Conservation (phyloP, 2,113 vertebrate genomes). For the Marmota monax region DNA sequence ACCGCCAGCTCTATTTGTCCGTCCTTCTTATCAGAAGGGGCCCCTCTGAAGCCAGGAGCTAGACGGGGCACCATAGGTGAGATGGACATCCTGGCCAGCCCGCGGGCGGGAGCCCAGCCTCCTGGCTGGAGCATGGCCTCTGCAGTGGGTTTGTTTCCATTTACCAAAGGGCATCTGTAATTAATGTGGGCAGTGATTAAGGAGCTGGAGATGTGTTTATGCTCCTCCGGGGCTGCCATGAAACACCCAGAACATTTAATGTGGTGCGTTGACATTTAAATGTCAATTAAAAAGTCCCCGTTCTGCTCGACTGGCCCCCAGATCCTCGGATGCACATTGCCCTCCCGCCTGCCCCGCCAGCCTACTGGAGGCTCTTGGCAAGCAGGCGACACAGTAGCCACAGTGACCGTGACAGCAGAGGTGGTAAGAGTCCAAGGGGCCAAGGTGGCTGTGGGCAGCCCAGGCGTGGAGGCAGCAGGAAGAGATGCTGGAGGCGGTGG, state of each 20-base stretch:
- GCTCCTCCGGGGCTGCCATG: conserved; percentile 70
- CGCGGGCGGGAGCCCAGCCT: conserved; percentile 18
- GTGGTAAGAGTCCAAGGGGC: not conserved
- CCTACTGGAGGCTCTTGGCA: not conserved
- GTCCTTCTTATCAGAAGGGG: not conserved
- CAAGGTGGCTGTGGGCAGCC: not conserved
- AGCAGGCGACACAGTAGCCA: not conserved
- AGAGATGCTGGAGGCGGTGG: not conserved
- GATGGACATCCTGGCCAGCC: not conserved
- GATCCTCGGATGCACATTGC: not conserved
- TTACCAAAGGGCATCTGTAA: conserved; percentile 76
- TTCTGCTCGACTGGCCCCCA: conserved; percentile 68
- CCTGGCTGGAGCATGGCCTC: not conserved
- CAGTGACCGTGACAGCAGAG: not conserved
- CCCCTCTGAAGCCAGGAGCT: not conserved
- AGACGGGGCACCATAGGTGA: not conserved
- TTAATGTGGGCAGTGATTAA: conserved; percentile 79
- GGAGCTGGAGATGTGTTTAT: conserved; percentile 77
- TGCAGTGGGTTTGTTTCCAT: conserved; percentile 64
- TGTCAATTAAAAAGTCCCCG: conserved; percentile 83
- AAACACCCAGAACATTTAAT: conserved; percentile 82
- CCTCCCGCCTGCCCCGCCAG: not conserved
- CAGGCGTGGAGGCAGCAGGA: rapidly evolving
- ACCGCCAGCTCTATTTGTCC: not conserved
- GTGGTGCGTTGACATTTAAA: conserved; percentile 85